Evolutionary conservation across 1,140 invertebrate genomes (phyloP).

Genomic region (Sycophaga agraensis): DNA sequence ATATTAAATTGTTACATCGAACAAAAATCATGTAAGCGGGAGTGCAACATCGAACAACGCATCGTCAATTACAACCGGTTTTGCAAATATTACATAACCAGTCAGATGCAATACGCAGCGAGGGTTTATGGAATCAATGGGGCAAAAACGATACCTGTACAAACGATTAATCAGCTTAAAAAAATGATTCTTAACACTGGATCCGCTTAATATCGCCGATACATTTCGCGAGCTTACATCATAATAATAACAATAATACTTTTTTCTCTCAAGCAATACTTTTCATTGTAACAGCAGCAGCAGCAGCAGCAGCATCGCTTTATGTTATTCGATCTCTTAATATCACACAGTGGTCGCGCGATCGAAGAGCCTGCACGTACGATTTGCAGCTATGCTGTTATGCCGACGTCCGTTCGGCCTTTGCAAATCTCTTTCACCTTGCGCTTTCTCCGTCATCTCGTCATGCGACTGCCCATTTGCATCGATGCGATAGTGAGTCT

Average conservation of each 20-base stretch:
- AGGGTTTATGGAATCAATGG: not conserved
- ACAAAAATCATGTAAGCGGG: not conserved
- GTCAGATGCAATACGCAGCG: conserved; percentile 7
- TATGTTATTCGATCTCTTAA: conserved; percentile 13
- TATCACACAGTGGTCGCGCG: too few relatives aligned
- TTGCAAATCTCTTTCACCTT: conserved; percentile 7
- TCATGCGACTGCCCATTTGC: not conserved
- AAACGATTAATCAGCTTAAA: conserved; percentile 14
- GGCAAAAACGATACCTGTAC: not conserved
- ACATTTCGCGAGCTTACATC: not conserved
- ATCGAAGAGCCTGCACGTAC: too few relatives aligned
- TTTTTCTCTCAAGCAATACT: not conserved
- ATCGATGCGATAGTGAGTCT: not conserved
- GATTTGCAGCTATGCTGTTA: too few relatives aligned
- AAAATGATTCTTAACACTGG: conserved; percentile 9
- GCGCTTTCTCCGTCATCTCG: not conserved
- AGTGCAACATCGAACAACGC: not conserved
- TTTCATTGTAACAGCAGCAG: too few relatives aligned
- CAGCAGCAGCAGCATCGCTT: not conserved
- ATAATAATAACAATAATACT: not conserved
- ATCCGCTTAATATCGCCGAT: not conserved
- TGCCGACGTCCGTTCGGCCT: too few relatives aligned
- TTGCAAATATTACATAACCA: not conserved
- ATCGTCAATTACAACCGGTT: conserved; percentile 19
- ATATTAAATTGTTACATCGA: conserved; percentile 18